Percentiles rank a stretch among this genome's conserved stretches.
phyloP scores from a whole-genome alignment of 2,888 invertebrate species.

The Carterocephalus palaemon region DNA sequence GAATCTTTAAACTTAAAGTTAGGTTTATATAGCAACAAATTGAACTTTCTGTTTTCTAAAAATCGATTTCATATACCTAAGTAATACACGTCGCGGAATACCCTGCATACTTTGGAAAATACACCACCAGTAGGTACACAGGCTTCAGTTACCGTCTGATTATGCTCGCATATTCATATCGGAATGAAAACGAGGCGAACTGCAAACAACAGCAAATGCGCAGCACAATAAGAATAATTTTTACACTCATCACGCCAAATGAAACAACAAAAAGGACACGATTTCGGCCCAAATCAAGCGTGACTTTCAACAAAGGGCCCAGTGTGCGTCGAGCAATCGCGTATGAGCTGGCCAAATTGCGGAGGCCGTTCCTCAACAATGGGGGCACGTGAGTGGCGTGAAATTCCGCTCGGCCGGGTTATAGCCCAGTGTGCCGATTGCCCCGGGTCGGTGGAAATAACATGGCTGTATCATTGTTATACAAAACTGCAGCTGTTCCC shows the following conservation, averaged over 20 bases:
- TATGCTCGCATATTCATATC: constrained; percentile 16
- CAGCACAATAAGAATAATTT: constrained; percentile 56
- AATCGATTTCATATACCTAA: constrained; percentile 2
- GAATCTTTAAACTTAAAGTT: no score
- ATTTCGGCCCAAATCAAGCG: constrained; percentile 73
- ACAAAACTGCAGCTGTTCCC: constrained; percentile 75
- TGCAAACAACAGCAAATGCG: constrained; percentile 19
- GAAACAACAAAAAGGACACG: constrained; percentile 75
- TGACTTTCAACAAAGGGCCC: constrained; percentile 73
- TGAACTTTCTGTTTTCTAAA: background rate
- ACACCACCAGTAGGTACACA: constrained; percentile 2
- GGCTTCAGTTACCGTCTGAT: no score
- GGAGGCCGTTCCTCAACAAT: constrained; percentile 27
- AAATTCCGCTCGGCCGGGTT: constrained; percentile 40
- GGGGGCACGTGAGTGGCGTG: constrained; percentile 17
- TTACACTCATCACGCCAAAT: constrained; percentile 66
- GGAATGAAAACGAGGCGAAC: constrained; percentile 17
- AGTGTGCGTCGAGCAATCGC: constrained; percentile 57
- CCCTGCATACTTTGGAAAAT: constrained; percentile 7
- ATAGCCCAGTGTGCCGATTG: constrained; percentile 59
- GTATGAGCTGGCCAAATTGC: constrained; percentile 47
- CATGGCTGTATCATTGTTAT: constrained; percentile 76
- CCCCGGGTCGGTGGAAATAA: constrained; percentile 67
- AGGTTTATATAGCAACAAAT: background rate
- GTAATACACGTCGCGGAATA: background rate